Conservation (phyloP, 2,888 invertebrate genomes). For the Agrenia bidenticulata region DNA sequence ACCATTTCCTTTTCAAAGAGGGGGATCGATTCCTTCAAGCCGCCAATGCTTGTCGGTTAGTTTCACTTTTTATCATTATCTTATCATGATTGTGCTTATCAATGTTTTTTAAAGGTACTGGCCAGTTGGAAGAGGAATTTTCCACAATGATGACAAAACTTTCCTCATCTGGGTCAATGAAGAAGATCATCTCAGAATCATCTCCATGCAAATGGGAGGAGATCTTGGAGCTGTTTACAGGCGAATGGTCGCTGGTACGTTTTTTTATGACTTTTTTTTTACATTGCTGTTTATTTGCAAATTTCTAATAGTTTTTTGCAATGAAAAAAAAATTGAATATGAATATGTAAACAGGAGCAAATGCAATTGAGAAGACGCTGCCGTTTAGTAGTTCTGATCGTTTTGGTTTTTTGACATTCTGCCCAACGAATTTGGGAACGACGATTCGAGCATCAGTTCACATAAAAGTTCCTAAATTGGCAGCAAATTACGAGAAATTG, state of each 20-base stretch:
- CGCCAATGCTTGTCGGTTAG: constrained; percentile 62
- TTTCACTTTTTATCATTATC: no score
- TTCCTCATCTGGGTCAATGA: constrained; percentile 99
- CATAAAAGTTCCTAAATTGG: constrained; percentile 61
- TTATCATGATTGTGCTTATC: no score
- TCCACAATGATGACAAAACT: constrained; percentile 94
- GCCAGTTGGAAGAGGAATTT: constrained; percentile 97
- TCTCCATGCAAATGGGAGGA: constrained; percentile 79
- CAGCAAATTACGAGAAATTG: constrained; percentile 56
- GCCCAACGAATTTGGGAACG: constrained; percentile 65
- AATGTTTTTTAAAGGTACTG: constrained; percentile 60
- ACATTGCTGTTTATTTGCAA: no score
- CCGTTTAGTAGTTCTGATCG: constrained; percentile 61
- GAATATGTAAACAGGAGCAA: constrained; percentile 30
- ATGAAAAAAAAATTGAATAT: no score
- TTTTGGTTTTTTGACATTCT: constrained; percentile 63
- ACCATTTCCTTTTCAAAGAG: constrained; percentile 98
- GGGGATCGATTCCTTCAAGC: constrained; percentile 78
- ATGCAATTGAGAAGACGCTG: constrained; percentile 58
- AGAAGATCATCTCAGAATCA: constrained; percentile 96
- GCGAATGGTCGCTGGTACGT: constrained; percentile 56
- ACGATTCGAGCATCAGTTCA: constrained; percentile 64
- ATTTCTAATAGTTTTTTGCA: no score
- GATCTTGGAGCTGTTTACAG: constrained; percentile 46
- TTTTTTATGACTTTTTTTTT: no score